Evolutionary conservation across 2,888 invertebrate species (phyloP), one percentile per base, ranked within the genome.

Genomic region (Dryadula phaetusa): DNA sequence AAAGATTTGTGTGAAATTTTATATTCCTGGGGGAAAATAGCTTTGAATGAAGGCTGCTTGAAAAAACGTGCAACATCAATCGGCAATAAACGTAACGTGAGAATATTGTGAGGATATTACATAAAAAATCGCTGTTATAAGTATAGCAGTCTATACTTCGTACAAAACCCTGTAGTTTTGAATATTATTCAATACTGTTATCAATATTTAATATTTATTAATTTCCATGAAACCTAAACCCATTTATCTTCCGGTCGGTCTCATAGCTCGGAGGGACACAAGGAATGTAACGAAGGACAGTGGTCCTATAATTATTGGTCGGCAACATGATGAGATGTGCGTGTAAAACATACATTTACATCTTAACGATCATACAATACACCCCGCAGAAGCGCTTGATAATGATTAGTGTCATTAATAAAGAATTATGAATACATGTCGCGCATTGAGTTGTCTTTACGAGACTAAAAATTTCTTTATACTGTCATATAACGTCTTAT

Each of bases 231-330:
- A 40, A 28, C 40, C 49, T 16, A 40, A 22, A 7, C 25, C 34
- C 14, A 52, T 52, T 37, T 34, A 52, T 53, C 22, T 46, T 22
- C 49, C 71, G 61, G 64, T 69, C 71, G 72, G 70, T 64, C 65
- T 70, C 46, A 69, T 69, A 62, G 69, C 73, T 62, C 47, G 14
- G 49, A 64, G 72, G 70, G 65, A 64, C 63, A 54, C 62, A 66
- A 70, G 69, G 60, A 61, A 70, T 63, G 63, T 61, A 56, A 70
- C 67, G 72, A 72, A 74, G 72, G 73, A 76, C 72, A 72, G 72
- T 53, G 63, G 62, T 62, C 65, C 67, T 70, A 71, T 69, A 73
- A 74, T 73, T 73, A 73, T 70, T 14, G 44, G 8, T 40, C 46
- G 40, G 20, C 61, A 66, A 47, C 37, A 54, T 61, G 46, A 40